Evolutionary conservation across 2,888 invertebrate genomes (phyloP).

Genomic region (Apoda limacodes): DNA sequence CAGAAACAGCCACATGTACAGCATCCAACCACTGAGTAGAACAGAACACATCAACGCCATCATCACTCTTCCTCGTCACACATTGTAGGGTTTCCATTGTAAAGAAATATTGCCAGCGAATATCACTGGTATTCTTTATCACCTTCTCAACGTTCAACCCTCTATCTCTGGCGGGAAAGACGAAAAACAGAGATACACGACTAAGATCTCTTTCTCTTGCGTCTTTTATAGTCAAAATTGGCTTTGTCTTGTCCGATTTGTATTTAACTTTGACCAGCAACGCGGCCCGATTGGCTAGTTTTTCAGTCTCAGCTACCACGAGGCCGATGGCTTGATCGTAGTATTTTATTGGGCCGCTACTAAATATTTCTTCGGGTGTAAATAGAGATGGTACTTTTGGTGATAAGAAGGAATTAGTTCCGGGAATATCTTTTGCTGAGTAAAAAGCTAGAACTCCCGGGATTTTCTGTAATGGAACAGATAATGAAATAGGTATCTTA

Average conservation of each 20-base stretch:
- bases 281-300: slow-evolving; percentile 68
- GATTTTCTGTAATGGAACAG: slow-evolving; percentile 71
- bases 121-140: slow-evolving; percentile 66
- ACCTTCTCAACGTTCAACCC: slow-evolving; percentile 51
- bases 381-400: slow-evolving; percentile 22
- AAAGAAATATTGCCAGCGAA: slow-evolving; percentile 75
- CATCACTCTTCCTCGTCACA: slow-evolving; percentile 73
- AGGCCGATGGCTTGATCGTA: slow-evolving; percentile 78
- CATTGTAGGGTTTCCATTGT: slow-evolving; percentile 76
- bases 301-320: slow-evolving; percentile 71
- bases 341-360: slow-evolving; percentile 64
- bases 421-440: slow-evolving; percentile 76
- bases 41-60: slow-evolving; percentile 72
- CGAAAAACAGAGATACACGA: slow-evolving; percentile 27
- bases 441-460: slow-evolving; percentile 75
- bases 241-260: slow-evolving; percentile 36
- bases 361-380: slow-evolving; percentile 56
- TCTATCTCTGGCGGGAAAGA: slow-evolving; percentile 35
- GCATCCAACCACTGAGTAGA: slow-evolving; percentile 70
- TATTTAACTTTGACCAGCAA: slow-evolving; percentile 70
- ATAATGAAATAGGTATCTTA: too few relatives aligned
- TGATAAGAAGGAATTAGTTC: slow-evolving; percentile 67
- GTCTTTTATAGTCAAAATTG: slow-evolving; percentile 36
- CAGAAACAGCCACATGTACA: slow-evolving; percentile 61
- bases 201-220: slow-evolving; percentile 32